phyloP scores from a whole-genome alignment of 2,888 invertebrate genomes.

The Pseudanteris insignis region DNA sequence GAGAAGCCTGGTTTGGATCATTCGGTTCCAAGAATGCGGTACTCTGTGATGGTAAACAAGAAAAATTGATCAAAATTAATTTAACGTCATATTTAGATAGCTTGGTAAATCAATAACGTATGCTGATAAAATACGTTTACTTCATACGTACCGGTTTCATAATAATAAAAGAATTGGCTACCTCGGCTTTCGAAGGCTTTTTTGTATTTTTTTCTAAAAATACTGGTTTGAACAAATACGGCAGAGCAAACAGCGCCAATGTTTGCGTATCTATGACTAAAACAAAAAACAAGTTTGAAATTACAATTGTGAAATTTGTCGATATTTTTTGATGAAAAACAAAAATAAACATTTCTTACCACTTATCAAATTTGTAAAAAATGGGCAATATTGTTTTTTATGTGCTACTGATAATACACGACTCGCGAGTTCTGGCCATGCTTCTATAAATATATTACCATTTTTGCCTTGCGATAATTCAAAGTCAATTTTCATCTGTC shows the following conservation, averaged over 20 bases:
- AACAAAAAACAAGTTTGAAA: background rate
- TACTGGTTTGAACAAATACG: conserved; percentile 9
- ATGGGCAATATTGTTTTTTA: conserved; percentile 5
- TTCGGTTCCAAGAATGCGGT: conserved; percentile 2
- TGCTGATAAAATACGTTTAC: background rate
- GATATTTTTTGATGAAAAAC: too few species aligned
- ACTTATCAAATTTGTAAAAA: background rate
- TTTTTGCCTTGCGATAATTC: conserved; percentile 6
- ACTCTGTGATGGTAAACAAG: background rate
- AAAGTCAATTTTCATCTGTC: conserved; percentile 14
- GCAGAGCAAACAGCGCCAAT: conserved; percentile 7
- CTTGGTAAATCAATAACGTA: background rate
- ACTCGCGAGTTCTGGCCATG: conserved; percentile 5
- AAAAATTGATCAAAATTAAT: background rate
- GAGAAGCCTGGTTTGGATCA: background rate
- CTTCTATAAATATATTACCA: background rate
- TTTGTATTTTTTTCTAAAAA: conserved; percentile 1
- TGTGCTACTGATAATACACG: conserved; percentile 2
- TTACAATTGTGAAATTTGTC: too few species aligned
- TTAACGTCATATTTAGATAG: background rate
- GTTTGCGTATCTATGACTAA: conserved; percentile 2
- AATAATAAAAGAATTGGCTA: conserved; percentile 7
- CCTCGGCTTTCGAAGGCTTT: conserved; percentile 8
- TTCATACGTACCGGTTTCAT: conserved; percentile 5
- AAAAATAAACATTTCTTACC: conserved; percentile 5